Evolutionary conservation across 1,140 invertebrate species (phyloP), one percentile per base, ranked within the genome.

Genomic region (Agrypnia vestita): DNA sequence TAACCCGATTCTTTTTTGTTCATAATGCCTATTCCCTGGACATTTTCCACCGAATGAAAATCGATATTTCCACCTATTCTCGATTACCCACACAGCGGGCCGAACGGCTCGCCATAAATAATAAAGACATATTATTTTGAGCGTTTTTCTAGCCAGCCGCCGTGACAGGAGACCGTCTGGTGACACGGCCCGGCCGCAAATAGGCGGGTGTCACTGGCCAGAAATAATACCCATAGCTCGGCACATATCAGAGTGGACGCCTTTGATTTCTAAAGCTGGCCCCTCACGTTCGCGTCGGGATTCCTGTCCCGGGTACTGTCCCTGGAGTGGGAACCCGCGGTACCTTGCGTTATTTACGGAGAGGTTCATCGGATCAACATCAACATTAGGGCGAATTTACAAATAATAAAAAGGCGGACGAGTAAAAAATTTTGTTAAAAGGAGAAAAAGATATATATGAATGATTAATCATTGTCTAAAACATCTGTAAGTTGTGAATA

Each of bases 201-300:
- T 64, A 64, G 61, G 19, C 13, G 19, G 19, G 35, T 64, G 61
- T 64, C 61, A 64, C 61, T 25, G 25, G 13, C 25, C 61, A 13
- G 25, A 64, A 64, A 64, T 64, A 64, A 64, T 64, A 64, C 61
- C 49, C 25, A 35, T 35, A 35, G 25, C 25, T 35, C 25, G 25
- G 25, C 25, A 35, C 25, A 35, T 35, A 3, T 35, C 1, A 51
- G 49, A 1, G 49, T 13, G 49, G 49, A 51, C 49, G n/a, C 49
- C n/a, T 51, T 51, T 51, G 17, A 62, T 17, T 35, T 35, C 25
- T 35, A 35, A 35, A 35, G 61, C 61, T 35, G 25, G 25, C 25
- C 25, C 25, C 25, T 35, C 25, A 35, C 61, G 12, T 1, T 62
- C 11, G 19, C 7, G 12, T 11, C 19, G 17, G 25, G 25, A 51